These are phyloP conservation scores for Drosophila colorata DNA, from an alignment of 2,888 invertebrate genomes.

Conservation along the genomic window DNA sequence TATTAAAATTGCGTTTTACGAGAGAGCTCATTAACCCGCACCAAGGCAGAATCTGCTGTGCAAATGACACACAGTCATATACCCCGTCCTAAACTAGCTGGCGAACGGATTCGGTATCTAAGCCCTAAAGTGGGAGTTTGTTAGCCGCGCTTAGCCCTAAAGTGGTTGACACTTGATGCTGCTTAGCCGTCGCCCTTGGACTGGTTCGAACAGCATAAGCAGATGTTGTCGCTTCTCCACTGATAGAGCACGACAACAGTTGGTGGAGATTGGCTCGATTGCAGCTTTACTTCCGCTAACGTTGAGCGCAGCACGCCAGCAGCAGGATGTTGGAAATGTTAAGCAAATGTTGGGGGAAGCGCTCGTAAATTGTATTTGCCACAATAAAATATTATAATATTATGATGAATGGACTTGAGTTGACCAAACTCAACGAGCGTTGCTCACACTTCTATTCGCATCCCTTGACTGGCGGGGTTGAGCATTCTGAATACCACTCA, in stretches of 20 bases:
- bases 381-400: constrained; percentile 32
- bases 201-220: background rate
- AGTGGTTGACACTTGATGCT: constrained; percentile 19
- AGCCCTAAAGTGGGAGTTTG: background rate
- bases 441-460: constrained; percentile 6
- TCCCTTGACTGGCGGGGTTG: constrained; percentile 1
- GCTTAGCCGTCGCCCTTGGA: background rate
- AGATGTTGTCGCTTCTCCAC: constrained; percentile 22
- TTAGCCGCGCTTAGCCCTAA: constrained; percentile 14
- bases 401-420: constrained; percentile 36
- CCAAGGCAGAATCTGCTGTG: constrained; percentile 2
- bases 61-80: constrained; percentile 21
- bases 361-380: constrained; percentile 40
- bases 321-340: constrained; percentile 11
- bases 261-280: constrained; percentile 4
- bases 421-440: constrained; percentile 27
- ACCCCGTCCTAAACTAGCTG: background rate
- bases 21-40: constrained; percentile 26
- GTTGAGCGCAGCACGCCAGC: background rate
- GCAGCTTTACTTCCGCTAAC: constrained; percentile 23
- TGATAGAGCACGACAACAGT: constrained; percentile 57
- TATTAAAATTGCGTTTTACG: constrained; percentile 1
- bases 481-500: constrained; percentile 44
- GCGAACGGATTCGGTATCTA: background rate
- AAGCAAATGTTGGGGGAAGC: constrained; percentile 24